Conservation (phyloP, 2,113 vertebrate genomes). For the Oryzias woworae region DNA sequence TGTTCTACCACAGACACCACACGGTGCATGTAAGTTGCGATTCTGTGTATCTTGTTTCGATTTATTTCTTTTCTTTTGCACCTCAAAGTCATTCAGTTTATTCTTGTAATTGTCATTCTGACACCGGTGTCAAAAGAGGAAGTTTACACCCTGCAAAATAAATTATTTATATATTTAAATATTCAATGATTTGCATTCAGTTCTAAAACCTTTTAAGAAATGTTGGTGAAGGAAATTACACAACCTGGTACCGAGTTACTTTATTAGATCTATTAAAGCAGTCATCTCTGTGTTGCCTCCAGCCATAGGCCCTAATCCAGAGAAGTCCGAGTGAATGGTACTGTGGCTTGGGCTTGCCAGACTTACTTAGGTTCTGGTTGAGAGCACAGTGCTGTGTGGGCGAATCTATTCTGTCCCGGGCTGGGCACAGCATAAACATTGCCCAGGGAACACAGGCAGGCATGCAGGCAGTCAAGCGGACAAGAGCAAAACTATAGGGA, state of each 20-base stretch:
- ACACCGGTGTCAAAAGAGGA: background rate
- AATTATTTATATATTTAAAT: too few species aligned
- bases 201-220: conserved; percentile 8
- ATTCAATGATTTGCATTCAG: conserved; percentile 1
- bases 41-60: conserved; percentile 13
- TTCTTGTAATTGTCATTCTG: background rate
- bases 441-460: conserved; percentile 64
- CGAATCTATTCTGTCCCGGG: conserved; percentile 75
- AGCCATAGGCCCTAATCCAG: conserved; percentile 66
- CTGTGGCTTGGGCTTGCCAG: conserved; percentile 68
- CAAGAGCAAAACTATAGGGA: conserved; percentile 66
- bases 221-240: conserved; percentile 39
- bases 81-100: background rate
- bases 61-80: background rate
- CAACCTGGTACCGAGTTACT: conserved; percentile 55
- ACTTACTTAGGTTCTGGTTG: conserved; percentile 74
- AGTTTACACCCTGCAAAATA: conserved; percentile 1
- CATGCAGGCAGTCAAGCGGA: conserved; percentile 65
- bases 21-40: conserved; percentile 27
- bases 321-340: conserved; percentile 69
- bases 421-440: conserved; percentile 75
- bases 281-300: conserved; percentile 48
- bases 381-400: conserved; percentile 78
- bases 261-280: conserved; percentile 65
- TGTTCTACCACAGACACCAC: conserved; percentile 33